Base-by-base conservation (phyloP, 2,888 invertebrate species). In the Dusona sp. region DNA sequence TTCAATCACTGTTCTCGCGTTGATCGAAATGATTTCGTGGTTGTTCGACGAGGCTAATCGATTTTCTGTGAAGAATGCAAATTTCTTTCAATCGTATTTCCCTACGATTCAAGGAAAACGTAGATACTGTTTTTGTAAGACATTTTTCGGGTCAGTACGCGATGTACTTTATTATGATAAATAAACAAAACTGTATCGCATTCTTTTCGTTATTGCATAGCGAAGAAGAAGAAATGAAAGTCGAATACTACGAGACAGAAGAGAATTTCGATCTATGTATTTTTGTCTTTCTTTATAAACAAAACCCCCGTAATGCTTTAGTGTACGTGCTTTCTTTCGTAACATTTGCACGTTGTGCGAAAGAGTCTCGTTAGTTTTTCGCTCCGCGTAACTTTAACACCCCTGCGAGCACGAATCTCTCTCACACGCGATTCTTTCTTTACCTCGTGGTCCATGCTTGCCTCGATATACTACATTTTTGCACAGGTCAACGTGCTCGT, bases 321-420 rank as follows among this genome's bases (percentile, higher is more conserved):
- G 19, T 25, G 22, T 45, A 11, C 70, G 48, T 81, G 33, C 8
- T 67, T 79, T 29, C 57, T 42, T 45, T 61, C 45, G 67, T 65
- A 57, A 33, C 48, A 72, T 72, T 67, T 85, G 13, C 72, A 29
- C 65, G 38, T 38, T 67, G 61, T 38, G 73, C 80, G 25, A 54
- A 75, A 77, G 79, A 65, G 67, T 70, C 73, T 85, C 73, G 78
- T 85, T 85, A 85, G 78, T 85, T 85, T 83, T 85, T 85, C 79
- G 61, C 83, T 82, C 75, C 74, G 48, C 79, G 70, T 79, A 79
- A 83, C 75, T 70, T 82, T 48, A 77, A 72, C 61, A 22, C 67
- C 33, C 36, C 38, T 38, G 36, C 51, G 51, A 51, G 38, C 38
- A 36, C 54, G 78, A 78, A 67, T 78, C 33, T 29, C 45, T 84